Conservation (phyloP, 2,888 invertebrate species). For the Villa cingulata region DNA sequence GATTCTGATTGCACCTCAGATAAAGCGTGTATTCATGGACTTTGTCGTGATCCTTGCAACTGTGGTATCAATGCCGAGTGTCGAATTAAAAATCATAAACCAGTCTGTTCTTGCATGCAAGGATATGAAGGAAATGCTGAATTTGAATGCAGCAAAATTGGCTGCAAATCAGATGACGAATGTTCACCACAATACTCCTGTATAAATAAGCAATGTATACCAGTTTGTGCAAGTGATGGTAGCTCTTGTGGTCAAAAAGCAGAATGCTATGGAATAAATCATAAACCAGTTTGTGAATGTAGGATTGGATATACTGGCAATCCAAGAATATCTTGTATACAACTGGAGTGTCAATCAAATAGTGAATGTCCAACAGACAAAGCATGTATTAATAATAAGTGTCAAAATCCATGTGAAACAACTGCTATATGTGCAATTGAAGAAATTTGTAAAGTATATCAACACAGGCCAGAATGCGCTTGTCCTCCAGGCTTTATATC, state of each 20-base stretch:
- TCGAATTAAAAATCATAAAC: slow-evolving; percentile 69
- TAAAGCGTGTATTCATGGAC: slow-evolving; percentile 63
- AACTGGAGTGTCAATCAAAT: slow-evolving; percentile 68
- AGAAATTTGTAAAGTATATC: slow-evolving; percentile 61
- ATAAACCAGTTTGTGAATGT: slow-evolving; percentile 73
- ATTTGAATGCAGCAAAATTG: slow-evolving; percentile 60
- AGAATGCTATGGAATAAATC: slow-evolving; percentile 64
- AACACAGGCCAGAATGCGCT: slow-evolving; percentile 63
- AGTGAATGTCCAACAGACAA: slow-evolving; percentile 67
- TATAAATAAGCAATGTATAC: slow-evolving; percentile 66
- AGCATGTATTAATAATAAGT: slow-evolving; percentile 69
- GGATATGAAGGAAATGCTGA: slow-evolving; percentile 78
- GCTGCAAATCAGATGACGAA: slow-evolving; percentile 59
- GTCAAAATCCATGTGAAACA: slow-evolving; percentile 59
- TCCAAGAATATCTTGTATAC: slow-evolving; percentile 59
- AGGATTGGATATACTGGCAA: slow-evolving; percentile 69
- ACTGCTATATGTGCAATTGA: slow-evolving; percentile 55
- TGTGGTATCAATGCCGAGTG: slow-evolving; percentile 79
- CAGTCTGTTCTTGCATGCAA: slow-evolving; percentile 70
- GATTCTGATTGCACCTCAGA: slow-evolving; percentile 68
- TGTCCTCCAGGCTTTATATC: slow-evolving; percentile 65
- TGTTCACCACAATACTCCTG: slow-evolving; percentile 76
- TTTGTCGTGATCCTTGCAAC: slow-evolving; percentile 72
- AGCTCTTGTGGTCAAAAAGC: slow-evolving; percentile 63
- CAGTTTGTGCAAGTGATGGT: slow-evolving; percentile 59